phyloP scores from a whole-genome alignment of 2,888 invertebrate genomes.

The Macrostomum cliftonense region DNA sequence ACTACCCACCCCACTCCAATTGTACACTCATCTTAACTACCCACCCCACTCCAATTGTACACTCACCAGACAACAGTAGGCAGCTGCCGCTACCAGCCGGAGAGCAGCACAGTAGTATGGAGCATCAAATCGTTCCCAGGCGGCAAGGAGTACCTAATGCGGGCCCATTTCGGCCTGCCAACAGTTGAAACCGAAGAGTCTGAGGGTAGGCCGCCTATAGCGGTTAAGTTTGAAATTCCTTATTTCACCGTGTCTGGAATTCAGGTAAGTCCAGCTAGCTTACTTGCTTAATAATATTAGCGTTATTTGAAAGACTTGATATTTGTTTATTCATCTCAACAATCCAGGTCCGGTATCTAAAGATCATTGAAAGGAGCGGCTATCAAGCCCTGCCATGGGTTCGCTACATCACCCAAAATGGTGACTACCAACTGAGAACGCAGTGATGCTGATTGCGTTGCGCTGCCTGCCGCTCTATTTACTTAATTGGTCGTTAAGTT shows the following conservation, averaged over 20 bases:
- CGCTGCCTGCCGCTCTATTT: no score
- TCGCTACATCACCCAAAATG: constrained; percentile 95
- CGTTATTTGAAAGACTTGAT: no score
- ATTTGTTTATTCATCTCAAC: no score
- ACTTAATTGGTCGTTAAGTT: no score
- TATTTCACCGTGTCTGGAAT: constrained; percentile 97
- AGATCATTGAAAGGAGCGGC: constrained; percentile 95
- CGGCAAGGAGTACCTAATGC: constrained; percentile 90
- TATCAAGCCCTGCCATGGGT: constrained; percentile 98
- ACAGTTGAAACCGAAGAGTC: constrained; percentile 80
- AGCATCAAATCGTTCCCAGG: constrained; percentile 90
- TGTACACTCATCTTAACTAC: no score
- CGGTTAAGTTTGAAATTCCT: constrained; percentile 95
- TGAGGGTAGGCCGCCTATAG: constrained; percentile 90
- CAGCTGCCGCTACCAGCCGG: constrained; percentile 87
- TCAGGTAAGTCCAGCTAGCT: constrained; percentile 54
- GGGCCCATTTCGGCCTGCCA: constrained; percentile 88
- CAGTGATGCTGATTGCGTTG: no score
- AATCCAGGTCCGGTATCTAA: constrained; percentile 66
- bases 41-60: no score
- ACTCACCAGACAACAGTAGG: constrained; percentile 71
- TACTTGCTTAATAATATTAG: no score
- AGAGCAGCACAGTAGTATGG: constrained; percentile 89
- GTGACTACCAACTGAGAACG: constrained; percentile 87
- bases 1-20: no score